Conservation (phyloP, 2,113 vertebrate species). For the Oryzias melastigma region DNA sequence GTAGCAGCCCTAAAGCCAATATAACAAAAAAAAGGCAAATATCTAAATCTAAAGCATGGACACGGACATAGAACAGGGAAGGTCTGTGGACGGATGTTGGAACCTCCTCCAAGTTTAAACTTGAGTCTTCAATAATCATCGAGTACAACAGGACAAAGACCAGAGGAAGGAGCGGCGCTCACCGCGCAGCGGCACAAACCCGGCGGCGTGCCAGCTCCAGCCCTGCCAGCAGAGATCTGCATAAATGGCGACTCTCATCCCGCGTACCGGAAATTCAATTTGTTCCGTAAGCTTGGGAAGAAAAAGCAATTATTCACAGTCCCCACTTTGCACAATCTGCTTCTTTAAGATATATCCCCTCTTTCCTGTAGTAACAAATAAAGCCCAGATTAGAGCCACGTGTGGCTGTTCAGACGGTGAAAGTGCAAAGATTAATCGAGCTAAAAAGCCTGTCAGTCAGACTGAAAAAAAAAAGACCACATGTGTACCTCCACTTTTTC, state of each 20-base stretch:
- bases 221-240: slow-evolving; percentile 68
- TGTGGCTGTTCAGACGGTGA: slow-evolving; percentile 44
- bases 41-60: slow-evolving; percentile 27
- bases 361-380: slow-evolving; percentile 62
- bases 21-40: slow-evolving; percentile 37
- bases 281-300: slow-evolving; percentile 75
- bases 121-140: slow-evolving; percentile 62
- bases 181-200: slow-evolving; percentile 56
- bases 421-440: slow-evolving; percentile 41
- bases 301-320: slow-evolving; percentile 80
- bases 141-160: slow-evolving; percentile 47
- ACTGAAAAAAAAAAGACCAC: slow-evolving; percentile 41
- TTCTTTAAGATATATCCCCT: slow-evolving; percentile 75
- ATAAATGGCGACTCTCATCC: slow-evolving; percentile 71
- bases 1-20: too few relatives aligned
- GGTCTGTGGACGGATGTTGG: slow-evolving; percentile 47
- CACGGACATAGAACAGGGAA: slow-evolving; percentile 32
- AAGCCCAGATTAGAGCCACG: slow-evolving; percentile 65
- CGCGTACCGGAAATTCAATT: slow-evolving; percentile 76
- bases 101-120: slow-evolving; percentile 54
- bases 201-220: slow-evolving; percentile 60
- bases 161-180: slow-evolving; percentile 30
- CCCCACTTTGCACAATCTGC: slow-evolving; percentile 74
- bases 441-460: slow-evolving; percentile 61
- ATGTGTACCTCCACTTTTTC: neutral